Base-by-base conservation (phyloP, 2,113 vertebrate species). In the Brevimyrus niger region DNA sequence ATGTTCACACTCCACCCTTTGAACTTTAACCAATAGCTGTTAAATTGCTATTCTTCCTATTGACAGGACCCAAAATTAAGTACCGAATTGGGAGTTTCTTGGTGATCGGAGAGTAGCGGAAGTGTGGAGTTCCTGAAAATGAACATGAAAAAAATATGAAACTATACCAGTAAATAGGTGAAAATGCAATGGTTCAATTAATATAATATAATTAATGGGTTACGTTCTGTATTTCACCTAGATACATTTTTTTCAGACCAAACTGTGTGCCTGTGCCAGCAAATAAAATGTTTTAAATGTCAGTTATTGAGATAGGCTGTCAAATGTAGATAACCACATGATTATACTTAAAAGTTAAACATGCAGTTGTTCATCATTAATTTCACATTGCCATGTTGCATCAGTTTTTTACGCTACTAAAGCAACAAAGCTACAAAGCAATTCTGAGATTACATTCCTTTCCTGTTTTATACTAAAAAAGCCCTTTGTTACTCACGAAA, bases 1-100 rank as follows among this genome's bases (percentile, higher is more conserved):
- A 69, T 44, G 15, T 44, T 44, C 13, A 5, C 83, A 92, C 93
- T 92, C 93, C 93, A 69, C 91, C 92, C 91, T 87, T 89, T 89
- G 89, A 88, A 92, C 86, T 88, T 90, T 48, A 89, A 89, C 89
- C 88, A 89, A 89, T 90, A n/a, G 89, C 89, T 35, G 46, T 23
- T 44, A 83, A 89, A 82, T 1, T 53, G 17, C 27, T 48, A 7
- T 19, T 13, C 50, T 87, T 35, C 47, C 31, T 47, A 8, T 38
- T 2, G 82, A 80, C 21, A 11, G 44, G 47, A 15, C 4, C 21
- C 19, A 86, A 11, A 47, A 86, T 44, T 47, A 86, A 86, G 44
- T 50, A n/a, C 46, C 19, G 6, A 27, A 15, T 31, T n/a, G 73
- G 73, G 73, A 80, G 35, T 80, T 80, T 38, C 69, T 80, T 42